Evolutionary conservation across 2,888 invertebrate species (phyloP).

Genomic region (Agapostemon virescens): DNA sequence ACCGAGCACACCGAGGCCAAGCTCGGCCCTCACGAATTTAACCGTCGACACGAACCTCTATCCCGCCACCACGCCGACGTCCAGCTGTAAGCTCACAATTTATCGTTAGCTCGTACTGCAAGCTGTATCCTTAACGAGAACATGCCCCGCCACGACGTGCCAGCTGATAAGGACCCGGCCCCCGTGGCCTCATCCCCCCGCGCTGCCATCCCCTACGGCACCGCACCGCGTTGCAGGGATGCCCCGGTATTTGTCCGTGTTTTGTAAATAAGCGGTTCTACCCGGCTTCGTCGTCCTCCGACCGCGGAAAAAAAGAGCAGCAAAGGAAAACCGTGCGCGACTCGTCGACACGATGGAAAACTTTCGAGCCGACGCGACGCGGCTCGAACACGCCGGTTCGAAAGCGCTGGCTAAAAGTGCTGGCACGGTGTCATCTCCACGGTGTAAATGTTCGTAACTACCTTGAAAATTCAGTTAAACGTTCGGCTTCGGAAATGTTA

Average conservation of each 20-base stretch:
- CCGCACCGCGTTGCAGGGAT: neutral
- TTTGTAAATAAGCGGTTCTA: conserved; percentile 34
- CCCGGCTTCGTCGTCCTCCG: neutral
- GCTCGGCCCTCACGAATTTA: conserved; percentile 72
- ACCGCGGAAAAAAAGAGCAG: neutral
- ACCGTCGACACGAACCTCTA: conserved; percentile 69
- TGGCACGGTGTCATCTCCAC: neutral
- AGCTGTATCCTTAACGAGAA: conserved; percentile 57
- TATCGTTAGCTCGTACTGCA: conserved; percentile 55
- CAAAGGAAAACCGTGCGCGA: neutral
- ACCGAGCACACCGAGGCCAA: conserved; percentile 78
- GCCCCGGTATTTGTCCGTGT: conserved; percentile 19
- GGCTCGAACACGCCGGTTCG: neutral
- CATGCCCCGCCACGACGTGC: conserved; percentile 44
- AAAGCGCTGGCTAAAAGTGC: neutral
- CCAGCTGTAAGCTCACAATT: conserved; percentile 69
- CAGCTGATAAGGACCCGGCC: conserved; percentile 42
- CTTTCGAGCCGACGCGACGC: neutral
- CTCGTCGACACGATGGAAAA: neutral
- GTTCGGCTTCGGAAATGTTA: neutral
- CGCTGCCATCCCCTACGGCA: neutral
- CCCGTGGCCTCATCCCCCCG: neutral
- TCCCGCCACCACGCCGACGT: conserved; percentile 65
- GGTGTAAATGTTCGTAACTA: neutral
- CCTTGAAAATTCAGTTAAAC: neutral